A percentile compares a stretch with the other conserved stretches of the same genome.
phyloP scores from a whole-genome alignment of 1,140 invertebrate genomes.

The Ericerus pela region DNA sequence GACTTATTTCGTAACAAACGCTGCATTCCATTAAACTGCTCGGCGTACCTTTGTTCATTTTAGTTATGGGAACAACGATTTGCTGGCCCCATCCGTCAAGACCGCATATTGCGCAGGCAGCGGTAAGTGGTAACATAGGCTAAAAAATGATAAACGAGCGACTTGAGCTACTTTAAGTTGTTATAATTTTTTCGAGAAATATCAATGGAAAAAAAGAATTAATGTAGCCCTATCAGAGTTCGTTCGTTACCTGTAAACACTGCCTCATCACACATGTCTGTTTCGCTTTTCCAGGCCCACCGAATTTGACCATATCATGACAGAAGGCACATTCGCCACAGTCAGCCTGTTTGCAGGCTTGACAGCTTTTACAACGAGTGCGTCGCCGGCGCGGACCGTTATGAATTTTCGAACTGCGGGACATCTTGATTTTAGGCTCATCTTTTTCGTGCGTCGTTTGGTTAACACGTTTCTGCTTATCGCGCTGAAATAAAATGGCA shows the following conservation, averaged over 20 bases:
- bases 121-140: constrained; percentile 82
- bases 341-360: constrained; percentile 76
- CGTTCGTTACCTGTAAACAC: constrained; percentile 46
- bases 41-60: constrained; percentile 28
- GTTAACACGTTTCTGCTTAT: neutral
- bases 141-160: constrained; percentile 34
- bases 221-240: too few relatives aligned
- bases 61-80: constrained; percentile 36
- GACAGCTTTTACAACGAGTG: constrained; percentile 58
- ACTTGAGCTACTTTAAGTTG: too few relatives aligned
- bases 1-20: constrained; percentile 84
- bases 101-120: constrained; percentile 73
- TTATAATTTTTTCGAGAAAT: too few relatives aligned
- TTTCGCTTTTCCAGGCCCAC: constrained; percentile 79
- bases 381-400: constrained; percentile 32
- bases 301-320: constrained; percentile 94
- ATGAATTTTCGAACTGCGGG: constrained; percentile 11
- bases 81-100: constrained; percentile 77
- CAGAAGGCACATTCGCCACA: constrained; percentile 90
- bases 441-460: constrained; percentile 2
- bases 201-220: too few relatives aligned
- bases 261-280: constrained; percentile 88
- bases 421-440: constrained; percentile 10
- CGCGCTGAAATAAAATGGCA: neutral
- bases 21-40: constrained; percentile 57